Evolutionary conservation across 2,888 invertebrate species (phyloP).

Genomic region (Caenorhabditis drosophilae): DNA sequence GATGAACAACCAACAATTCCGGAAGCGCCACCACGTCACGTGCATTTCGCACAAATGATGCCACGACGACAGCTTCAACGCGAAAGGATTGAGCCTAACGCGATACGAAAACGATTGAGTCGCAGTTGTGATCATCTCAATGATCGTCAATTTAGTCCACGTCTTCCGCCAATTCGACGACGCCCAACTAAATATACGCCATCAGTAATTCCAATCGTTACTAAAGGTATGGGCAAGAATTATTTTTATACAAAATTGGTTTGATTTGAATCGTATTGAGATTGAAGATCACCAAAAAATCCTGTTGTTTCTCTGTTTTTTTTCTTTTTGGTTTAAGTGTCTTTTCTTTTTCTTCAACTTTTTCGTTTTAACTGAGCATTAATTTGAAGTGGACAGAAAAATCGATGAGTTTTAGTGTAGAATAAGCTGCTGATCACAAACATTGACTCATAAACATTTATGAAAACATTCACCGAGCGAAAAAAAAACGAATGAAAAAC

Average conservation of each 20-base stretch:
- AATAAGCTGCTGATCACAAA: too few species aligned
- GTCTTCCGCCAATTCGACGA: slow-evolving; percentile 49
- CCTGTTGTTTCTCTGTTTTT: slow-evolving; percentile 12
- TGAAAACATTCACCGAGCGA: too few species aligned
- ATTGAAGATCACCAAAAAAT: slow-evolving; percentile 1
- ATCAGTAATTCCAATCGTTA: slow-evolving; percentile 5
- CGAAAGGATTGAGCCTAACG: background rate
- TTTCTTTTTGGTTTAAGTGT: slow-evolving; percentile 1
- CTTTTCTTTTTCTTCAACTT: background rate
- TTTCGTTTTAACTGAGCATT: background rate
- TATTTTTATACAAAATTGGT: too few species aligned
- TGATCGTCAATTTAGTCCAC: slow-evolving; percentile 37
- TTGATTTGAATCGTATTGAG: too few species aligned
- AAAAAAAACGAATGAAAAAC: too few species aligned
- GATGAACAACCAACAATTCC: too few species aligned
- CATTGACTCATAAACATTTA: too few species aligned
- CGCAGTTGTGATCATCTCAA: slow-evolving; percentile 48
- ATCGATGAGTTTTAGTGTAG: background rate
- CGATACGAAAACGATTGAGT: slow-evolving; percentile 40
- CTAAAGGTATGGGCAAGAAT: slow-evolving; percentile 1
- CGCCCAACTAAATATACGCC: slow-evolving; percentile 42
- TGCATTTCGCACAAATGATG: slow-evolving; percentile 27
- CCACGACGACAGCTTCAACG: slow-evolving; percentile 23
- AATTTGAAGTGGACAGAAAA: background rate
- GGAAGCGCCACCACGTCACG: slow-evolving; percentile 27